Base-by-base conservation (phyloP, 2,888 invertebrate species). In the Aethes cnicana region DNA sequence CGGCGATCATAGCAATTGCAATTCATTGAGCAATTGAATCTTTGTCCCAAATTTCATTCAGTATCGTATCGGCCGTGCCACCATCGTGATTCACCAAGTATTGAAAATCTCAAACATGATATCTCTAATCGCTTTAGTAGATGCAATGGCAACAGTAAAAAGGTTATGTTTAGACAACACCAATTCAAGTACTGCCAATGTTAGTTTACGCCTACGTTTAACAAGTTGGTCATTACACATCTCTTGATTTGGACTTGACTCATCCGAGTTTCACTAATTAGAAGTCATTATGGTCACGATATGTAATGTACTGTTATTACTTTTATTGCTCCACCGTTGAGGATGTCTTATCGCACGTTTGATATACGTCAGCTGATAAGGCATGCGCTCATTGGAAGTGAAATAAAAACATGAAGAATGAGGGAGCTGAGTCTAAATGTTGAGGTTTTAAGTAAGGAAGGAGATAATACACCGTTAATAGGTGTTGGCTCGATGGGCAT, bases 141-240 rank as follows among this genome's bases (percentile, higher is more conserved):
- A 23, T 7, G 3, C 23, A 4, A 21, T 4, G 18, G 33, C 18
- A 8, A 14, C 16, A 12, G 25, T 9, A 14, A 18, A 42, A 36
- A 44, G 36, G n/a, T n/a, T n/a, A n/a, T 50, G 43, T 50, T 47
- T 50, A 36, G 6, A 47, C 20, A 39, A 47, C 36, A 37, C 28
- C 36, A 37, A 32, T 33, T 33, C 33, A 14, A 17, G 14, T 18
- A 48, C 18, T 16, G 21, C 63, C 64, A 68, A 70, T 75, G 74
- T 75, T 74, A 64, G 70, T 74, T 72, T 68, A 76, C 82, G 72
- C 83, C 83, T 72, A 83, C 81, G 44, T 42, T 50, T 36, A 50
- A 30, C 17, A 11, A 14, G 21, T 4, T 37, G 28, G 36, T 44
- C 43, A 50, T 50, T 50, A 37, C 43, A 44, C 28, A 50, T 44